phyloP scores from a whole-genome alignment of 2,888 invertebrate species.

The Nymphalis polychloros region DNA sequence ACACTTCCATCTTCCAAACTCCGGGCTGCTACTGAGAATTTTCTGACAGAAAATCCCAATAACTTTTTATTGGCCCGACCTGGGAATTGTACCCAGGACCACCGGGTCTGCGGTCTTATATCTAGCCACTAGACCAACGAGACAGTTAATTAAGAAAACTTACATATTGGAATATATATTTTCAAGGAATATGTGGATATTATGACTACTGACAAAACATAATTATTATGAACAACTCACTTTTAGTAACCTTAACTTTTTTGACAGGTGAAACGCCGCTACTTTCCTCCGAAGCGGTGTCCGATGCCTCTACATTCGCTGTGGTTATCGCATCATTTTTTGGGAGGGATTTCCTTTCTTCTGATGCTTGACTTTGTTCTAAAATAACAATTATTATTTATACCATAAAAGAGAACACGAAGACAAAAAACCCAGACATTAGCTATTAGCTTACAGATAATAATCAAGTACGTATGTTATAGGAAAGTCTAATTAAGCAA shows the following conservation, averaged over 20 bases:
- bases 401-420: not conserved
- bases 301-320: slow-evolving; percentile 28
- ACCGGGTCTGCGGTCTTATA: too few species aligned
- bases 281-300: slow-evolving; percentile 49
- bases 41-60: too few species aligned
- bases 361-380: slow-evolving; percentile 46
- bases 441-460: too few species aligned
- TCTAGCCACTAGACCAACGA: too few species aligned
- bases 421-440: too few species aligned
- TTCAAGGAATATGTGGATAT: too few species aligned
- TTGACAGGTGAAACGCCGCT: slow-evolving; percentile 70
- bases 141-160: not conserved
- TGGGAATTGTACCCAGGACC: too few species aligned
- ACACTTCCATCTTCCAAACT: too few species aligned
- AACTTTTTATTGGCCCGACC: too few species aligned
- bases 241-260: slow-evolving; percentile 62
- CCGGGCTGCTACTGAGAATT: too few species aligned
- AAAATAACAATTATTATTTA: not conserved
- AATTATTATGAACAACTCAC: slow-evolving; percentile 42
- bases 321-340: slow-evolving; percentile 43
- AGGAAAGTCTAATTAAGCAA: too few species aligned
- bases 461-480: too few species aligned
- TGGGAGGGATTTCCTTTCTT: slow-evolving; percentile 36
- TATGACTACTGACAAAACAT: not conserved
- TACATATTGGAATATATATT: not conserved